These are phyloP conservation scores for Panurus biarmicus DNA, from an alignment of 2,113 vertebrate species.

Conservation along the genomic window DNA sequence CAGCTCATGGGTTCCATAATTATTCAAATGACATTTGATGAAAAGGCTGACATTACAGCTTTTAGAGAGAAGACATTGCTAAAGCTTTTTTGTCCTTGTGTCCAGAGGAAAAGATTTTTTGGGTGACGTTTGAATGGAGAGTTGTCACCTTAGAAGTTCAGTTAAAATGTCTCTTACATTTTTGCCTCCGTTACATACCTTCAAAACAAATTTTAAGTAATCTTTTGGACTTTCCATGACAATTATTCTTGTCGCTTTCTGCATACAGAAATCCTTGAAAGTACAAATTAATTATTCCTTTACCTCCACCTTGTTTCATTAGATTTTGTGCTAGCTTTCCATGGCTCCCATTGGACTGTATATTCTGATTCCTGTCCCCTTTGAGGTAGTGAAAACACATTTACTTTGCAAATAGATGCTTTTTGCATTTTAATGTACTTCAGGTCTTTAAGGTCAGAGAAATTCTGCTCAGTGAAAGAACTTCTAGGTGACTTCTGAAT, in stretches of 20 bases:
- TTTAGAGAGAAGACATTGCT: not conserved
- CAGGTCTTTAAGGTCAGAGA: not conserved
- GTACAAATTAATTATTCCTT: conserved; percentile 11
- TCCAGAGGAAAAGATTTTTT: not conserved
- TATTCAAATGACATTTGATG: not conserved
- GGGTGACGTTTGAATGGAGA: not conserved
- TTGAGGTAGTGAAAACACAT: not conserved
- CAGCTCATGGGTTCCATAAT: not conserved
- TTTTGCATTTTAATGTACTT: not conserved
- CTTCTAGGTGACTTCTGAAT: not conserved
- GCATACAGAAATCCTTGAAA: not conserved
- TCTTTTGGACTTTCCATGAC: not conserved
- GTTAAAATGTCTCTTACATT: not conserved
- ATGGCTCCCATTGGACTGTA: not conserved
- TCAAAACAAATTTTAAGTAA: not conserved
- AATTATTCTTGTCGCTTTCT: not conserved
- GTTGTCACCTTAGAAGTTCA: not conserved
- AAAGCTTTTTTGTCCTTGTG: not conserved
- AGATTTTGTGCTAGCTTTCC: not conserved
- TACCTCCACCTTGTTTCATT: not conserved
- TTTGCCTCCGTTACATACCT: not conserved
- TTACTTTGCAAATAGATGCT: not conserved
- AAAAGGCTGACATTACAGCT: not conserved
- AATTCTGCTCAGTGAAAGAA: not conserved
- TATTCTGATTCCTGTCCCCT: not conserved